Evolutionary conservation across 2,797 vertebrate genomes (phyloP).

Genomic region (Mycteria americana): DNA sequence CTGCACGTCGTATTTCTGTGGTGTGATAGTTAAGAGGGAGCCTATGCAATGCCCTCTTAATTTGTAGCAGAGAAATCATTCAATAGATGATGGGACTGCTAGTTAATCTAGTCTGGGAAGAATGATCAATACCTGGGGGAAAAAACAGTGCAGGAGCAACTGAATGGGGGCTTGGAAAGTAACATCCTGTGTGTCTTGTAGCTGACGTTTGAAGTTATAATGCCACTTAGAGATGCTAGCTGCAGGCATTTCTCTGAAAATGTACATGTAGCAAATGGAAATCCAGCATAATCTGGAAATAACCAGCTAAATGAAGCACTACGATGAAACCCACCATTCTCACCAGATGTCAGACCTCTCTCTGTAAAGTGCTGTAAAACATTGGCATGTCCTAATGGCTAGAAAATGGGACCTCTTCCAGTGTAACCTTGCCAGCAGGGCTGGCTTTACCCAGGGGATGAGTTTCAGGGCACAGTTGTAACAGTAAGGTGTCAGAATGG

Average conservation of each 20-base stretch:
- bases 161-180: background rate
- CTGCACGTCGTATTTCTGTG: fast-evolving
- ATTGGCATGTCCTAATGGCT: background rate
- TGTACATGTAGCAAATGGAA: background rate
- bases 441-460: background rate
- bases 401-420: background rate
- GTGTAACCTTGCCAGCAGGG: background rate
- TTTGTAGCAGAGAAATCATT: background rate
- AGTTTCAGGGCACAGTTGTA: background rate
- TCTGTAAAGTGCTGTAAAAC: background rate
- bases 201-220: background rate
- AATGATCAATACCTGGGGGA: background rate
- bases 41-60: fast-evolving
- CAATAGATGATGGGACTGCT: background rate
- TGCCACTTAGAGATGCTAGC: background rate
- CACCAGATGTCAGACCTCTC: background rate
- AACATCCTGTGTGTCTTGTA: no score
- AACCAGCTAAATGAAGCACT: background rate
- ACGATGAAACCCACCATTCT: background rate
- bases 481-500: background rate
- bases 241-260: background rate
- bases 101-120: background rate
- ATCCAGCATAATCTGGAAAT: background rate
- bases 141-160: background rate
- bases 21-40: background rate